Evolutionary conservation across 2,113 vertebrate species (phyloP).

Genomic region (Pipra filicauda): DNA sequence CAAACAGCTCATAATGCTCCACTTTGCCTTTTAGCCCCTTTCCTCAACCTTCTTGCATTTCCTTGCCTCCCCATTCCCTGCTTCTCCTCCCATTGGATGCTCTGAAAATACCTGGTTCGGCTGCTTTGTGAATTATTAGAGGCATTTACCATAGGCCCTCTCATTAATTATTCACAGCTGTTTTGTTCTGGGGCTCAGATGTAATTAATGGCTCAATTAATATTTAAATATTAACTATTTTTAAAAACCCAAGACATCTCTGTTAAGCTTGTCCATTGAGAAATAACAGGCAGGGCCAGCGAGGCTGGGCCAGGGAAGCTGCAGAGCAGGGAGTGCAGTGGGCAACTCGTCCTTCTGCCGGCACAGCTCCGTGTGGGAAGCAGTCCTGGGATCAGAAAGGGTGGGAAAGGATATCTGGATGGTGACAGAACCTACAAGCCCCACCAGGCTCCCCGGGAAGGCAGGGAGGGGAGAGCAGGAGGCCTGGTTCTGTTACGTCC

Average conservation of each 20-base stretch:
- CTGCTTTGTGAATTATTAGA: conserved; percentile 69
- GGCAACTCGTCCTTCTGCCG: accelerated
- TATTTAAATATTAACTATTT: conserved; percentile 78
- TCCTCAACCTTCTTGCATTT: accelerated
- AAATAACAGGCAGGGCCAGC: background rate
- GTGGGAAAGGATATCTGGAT: background rate
- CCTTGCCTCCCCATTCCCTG: background rate
- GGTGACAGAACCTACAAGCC: accelerated
- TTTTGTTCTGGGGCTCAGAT: conserved; percentile 73
- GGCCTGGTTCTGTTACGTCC: background rate
- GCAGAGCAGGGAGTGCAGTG: accelerated
- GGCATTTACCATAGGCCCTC: conserved; percentile 67
- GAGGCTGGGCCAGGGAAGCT: background rate
- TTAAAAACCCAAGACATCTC: conserved; percentile 68
- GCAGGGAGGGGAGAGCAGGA: background rate
- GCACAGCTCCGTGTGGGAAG: accelerated
- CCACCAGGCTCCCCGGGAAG: background rate
- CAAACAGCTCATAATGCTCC: background rate
- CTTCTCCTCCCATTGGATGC: background rate
- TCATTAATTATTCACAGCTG: conserved; percentile 72
- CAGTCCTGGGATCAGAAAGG: background rate
- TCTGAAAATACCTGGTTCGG: conserved; percentile 60
- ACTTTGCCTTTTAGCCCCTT: background rate
- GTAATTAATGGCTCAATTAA: conserved; percentile 77
- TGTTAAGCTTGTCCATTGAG: conserved; percentile 58